Evolutionary conservation across 1,140 invertebrate species (phyloP).

Genomic region (Zaprionus ghesquierei): DNA sequence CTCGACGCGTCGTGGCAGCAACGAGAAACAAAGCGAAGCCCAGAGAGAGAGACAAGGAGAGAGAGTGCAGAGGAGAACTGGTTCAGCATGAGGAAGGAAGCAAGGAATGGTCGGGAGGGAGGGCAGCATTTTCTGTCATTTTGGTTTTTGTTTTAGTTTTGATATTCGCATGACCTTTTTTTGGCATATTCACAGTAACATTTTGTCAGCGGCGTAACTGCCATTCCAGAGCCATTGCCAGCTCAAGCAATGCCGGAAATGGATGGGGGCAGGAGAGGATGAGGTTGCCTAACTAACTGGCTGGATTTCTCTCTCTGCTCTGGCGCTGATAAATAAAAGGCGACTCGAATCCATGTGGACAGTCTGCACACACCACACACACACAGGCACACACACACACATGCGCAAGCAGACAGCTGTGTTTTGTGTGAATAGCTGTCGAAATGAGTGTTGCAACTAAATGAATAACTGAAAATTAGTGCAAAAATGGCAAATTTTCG

Average conservation of each 20-base stretch:
- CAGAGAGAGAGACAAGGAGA: background rate
- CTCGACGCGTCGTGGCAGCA: conserved; percentile 67
- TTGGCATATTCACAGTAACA: conserved; percentile 43
- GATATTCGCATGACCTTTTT: conserved; percentile 51
- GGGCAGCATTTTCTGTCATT: conserved; percentile 57
- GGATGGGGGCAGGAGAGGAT: background rate
- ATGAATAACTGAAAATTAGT: conserved; percentile 77
- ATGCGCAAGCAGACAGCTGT: conserved; percentile 28
- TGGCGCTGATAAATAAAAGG: conserved; percentile 44
- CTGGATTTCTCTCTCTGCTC: conserved; percentile 20
- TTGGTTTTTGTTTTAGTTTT: conserved; percentile 64
- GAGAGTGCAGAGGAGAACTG: background rate
- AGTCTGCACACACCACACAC: background rate
- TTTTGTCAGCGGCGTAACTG: conserved; percentile 43
- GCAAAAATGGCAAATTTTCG: conserved; percentile 53
- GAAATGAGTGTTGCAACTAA: conserved; percentile 74
- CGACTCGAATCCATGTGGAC: conserved; percentile 21
- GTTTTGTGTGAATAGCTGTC: conserved; percentile 54
- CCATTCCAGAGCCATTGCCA: conserved; percentile 29
- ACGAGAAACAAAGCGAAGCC: background rate
- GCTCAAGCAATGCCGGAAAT: background rate
- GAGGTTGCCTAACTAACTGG: background rate
- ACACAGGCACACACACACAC: background rate
- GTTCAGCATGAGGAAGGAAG: background rate
- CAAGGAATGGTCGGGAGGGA: background rate